Evolutionary conservation across 2,888 invertebrate species (phyloP).

Genomic region (Campoletis raptor): DNA sequence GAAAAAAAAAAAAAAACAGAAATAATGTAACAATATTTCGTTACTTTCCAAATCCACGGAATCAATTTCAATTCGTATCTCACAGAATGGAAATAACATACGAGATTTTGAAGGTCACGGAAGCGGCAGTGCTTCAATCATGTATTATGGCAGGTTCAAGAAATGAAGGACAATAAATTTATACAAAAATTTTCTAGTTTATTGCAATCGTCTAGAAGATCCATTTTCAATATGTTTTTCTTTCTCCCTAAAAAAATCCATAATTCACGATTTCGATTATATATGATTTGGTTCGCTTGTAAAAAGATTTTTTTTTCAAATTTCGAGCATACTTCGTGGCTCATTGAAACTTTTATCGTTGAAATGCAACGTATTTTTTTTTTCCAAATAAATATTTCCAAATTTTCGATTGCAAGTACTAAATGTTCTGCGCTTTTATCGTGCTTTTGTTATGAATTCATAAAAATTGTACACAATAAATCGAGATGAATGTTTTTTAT

Average conservation of each 20-base stretch:
- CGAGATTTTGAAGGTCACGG: neutral
- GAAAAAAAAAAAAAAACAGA: neutral
- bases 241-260: slow-evolving; percentile 7
- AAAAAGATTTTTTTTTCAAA: neutral
- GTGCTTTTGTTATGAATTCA: neutral
- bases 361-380: neutral
- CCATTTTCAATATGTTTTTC: neutral
- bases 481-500: neutral
- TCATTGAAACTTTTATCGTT: neutral
- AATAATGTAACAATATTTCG: neutral
- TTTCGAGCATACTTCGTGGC: neutral
- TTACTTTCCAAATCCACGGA: neutral
- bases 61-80: neutral
- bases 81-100: neutral
- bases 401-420: too few species aligned
- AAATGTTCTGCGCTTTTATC: neutral
- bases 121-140: neutral
- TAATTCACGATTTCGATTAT: neutral
- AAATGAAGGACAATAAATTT: neutral
- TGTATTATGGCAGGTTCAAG: neutral
- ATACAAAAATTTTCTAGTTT: slow-evolving; percentile 25
- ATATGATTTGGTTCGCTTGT: neutral
- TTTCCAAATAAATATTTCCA: neutral
- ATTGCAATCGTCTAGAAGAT: slow-evolving; percentile 26
- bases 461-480: neutral